These are phyloP conservation scores for Ceratitis capitata DNA, from an alignment of 1,140 invertebrate species.

Conservation along the genomic window DNA sequence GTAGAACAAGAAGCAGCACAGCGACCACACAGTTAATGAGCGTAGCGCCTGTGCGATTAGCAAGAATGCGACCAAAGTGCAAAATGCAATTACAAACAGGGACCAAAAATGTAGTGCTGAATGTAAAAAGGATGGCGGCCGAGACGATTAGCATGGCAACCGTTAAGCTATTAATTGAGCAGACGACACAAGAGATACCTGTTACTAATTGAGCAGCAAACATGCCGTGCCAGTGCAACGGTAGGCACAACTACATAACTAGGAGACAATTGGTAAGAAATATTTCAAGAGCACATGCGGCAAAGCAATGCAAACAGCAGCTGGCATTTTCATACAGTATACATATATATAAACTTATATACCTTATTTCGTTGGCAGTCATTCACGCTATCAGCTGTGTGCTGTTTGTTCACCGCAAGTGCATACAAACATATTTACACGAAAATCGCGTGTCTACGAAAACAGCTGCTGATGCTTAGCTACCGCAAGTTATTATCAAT, in stretches of 20 bases:
- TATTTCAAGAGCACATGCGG: constrained; percentile 3
- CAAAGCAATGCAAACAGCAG: neutral
- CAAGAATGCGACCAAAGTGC: neutral
- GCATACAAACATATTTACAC: neutral
- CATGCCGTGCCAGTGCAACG: neutral
- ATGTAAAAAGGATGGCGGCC: neutral
- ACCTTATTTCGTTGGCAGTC: neutral
- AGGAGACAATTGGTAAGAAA: neutral
- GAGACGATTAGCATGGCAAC: neutral
- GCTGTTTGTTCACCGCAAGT: neutral
- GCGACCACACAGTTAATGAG: neutral
- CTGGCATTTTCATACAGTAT: neutral
- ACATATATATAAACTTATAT: too few relatives aligned
- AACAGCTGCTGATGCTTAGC: constrained; percentile 15
- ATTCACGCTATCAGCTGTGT: constrained; percentile 2
- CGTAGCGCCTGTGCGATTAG: neutral
- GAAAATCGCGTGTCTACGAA: constrained; percentile 3
- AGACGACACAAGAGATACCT: constrained; percentile 35
- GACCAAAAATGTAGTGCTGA: neutral
- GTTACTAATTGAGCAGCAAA: constrained; percentile 23
- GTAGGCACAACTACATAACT: neutral
- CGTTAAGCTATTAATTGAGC: constrained; percentile 6
- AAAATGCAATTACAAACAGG: neutral
- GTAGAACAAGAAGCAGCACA: neutral
- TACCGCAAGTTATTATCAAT: constrained; percentile 5